Percentiles rank a stretch among this genome's conserved stretches.
phyloP scores from a whole-genome alignment of 2,797 vertebrate genomes.

The Gobionotothen gibberifrons region DNA sequence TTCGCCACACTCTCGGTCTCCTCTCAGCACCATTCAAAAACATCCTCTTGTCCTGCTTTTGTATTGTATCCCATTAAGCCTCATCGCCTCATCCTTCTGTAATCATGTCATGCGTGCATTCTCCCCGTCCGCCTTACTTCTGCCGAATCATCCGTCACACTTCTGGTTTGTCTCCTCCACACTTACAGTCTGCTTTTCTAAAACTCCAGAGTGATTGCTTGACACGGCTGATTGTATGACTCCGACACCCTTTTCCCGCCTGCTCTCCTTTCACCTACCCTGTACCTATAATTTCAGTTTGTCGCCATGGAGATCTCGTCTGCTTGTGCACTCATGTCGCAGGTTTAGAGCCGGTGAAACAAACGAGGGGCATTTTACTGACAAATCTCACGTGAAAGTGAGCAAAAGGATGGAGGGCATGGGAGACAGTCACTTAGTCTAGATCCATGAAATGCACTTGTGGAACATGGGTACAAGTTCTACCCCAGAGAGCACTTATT shows the following conservation, averaged over 20 bases:
- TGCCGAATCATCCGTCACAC: conserved; percentile 55
- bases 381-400: conserved; percentile 33
- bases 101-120: conserved; percentile 65
- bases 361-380: conserved; percentile 32
- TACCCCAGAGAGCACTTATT: conserved; percentile 34
- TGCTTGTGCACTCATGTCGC: conserved; percentile 41
- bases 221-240: conserved; percentile 71
- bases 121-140: conserved; percentile 38
- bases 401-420: conserved; percentile 16
- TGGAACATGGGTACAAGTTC: conserved; percentile 14
- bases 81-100: conserved; percentile 52
- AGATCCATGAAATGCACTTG: conserved; percentile 20
- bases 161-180: conserved; percentile 36
- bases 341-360: conserved; percentile 39
- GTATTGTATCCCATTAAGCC: conserved; percentile 58
- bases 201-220: conserved; percentile 72
- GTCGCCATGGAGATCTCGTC: conserved; percentile 59
- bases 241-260: conserved; percentile 38
- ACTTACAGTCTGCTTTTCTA: conserved; percentile 53
- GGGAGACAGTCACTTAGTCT: background rate
- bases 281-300: conserved; percentile 63
- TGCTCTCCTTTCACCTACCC: conserved; percentile 30
- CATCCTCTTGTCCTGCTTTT: conserved; percentile 41
- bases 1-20: conserved; percentile 32
- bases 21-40: conserved; percentile 41